Evolutionary conservation across 2,797 vertebrate species (phyloP).

Genomic region (Eulemur mongoz): DNA sequence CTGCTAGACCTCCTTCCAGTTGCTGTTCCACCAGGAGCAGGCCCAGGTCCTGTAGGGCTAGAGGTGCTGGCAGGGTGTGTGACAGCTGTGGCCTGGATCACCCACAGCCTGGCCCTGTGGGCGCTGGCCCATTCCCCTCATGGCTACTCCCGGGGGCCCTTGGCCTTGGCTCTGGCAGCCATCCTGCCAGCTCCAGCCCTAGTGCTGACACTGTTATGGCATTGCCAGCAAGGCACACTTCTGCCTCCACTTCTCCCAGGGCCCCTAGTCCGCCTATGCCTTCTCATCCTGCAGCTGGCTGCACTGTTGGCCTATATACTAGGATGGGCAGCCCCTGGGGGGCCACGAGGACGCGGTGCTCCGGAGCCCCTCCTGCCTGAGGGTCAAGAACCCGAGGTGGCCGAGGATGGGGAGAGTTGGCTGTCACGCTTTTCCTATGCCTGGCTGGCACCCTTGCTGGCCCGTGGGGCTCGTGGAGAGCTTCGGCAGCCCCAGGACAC

Average conservation of each 20-base stretch:
- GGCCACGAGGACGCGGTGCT: conserved; percentile 78
- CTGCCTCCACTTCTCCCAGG: conserved; percentile 81
- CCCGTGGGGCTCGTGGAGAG: conserved; percentile 87
- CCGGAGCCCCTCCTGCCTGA: conserved; percentile 83
- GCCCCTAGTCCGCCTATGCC: conserved; percentile 84
- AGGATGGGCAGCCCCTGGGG: conserved; percentile 86
- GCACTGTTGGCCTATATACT: conserved; percentile 89
- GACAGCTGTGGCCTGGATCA: conserved; percentile 90
- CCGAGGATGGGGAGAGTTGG: conserved; percentile 94
- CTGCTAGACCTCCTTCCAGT: conserved; percentile 85
- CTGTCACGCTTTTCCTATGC: conserved; percentile 93
- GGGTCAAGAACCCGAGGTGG: conserved; percentile 83
- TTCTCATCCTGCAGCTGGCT: conserved; percentile 86
- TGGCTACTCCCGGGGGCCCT: conserved; percentile 88
- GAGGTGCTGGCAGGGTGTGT: conserved; percentile 89
- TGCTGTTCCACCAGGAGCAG: conserved; percentile 84
- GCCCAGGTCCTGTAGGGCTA: conserved; percentile 85
- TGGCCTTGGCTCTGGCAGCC: conserved; percentile 83
- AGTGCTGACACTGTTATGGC: conserved; percentile 87
- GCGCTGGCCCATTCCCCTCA: conserved; percentile 84
- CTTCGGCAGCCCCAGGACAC: conserved; percentile 88
- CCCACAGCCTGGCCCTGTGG: conserved; percentile 88
- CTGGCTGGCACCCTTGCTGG: conserved; percentile 94
- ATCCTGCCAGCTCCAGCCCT: conserved; percentile 89
- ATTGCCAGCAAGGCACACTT: conserved; percentile 80